These are phyloP conservation scores for Cebuella pygmaea DNA, from an alignment of 2,797 vertebrate genomes.

Conservation along the genomic window DNA sequence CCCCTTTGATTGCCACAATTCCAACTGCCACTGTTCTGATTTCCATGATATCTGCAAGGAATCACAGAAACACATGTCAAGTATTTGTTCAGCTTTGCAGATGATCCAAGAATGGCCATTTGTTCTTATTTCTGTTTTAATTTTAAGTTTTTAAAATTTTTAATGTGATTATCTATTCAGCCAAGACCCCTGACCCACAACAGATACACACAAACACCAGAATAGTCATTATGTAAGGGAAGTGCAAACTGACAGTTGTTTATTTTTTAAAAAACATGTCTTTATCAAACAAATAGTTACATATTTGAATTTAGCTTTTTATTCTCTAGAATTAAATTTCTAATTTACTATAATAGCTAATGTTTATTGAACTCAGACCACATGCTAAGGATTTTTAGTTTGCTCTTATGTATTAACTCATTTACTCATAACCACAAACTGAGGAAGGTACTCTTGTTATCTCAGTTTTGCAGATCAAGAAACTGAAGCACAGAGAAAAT, in stretches of 20 bases:
- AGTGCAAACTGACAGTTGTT: slow-evolving; percentile 82
- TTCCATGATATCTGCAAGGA: slow-evolving; percentile 95
- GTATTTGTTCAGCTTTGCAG: slow-evolving; percentile 64
- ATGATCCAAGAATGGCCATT: slow-evolving; percentile 73
- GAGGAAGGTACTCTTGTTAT: not conserved
- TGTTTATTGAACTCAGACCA: not conserved
- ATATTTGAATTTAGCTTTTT: slow-evolving; percentile 79
- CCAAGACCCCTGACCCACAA: slow-evolving; percentile 52
- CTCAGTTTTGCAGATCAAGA: not conserved
- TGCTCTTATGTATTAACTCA: not conserved
- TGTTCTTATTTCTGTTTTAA: slow-evolving; percentile 82
- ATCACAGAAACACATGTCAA: slow-evolving; percentile 73
- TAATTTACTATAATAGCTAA: slow-evolving; percentile 44
- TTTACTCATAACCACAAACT: not conserved
- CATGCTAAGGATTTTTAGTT: not conserved
- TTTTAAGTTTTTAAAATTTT: slow-evolving; percentile 82
- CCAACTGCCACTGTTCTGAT: slow-evolving; percentile 98
- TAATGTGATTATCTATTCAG: slow-evolving; percentile 83
- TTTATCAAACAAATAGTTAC: slow-evolving; percentile 62
- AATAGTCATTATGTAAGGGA: slow-evolving; percentile 79
- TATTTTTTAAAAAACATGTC: slow-evolving; percentile 49
- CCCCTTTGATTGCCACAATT: slow-evolving; percentile 97
- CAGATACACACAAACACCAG: not conserved
- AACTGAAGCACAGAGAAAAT: not conserved
- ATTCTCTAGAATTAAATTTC: slow-evolving; percentile 67